These are phyloP conservation scores for Drosophila merina DNA, from an alignment of 2,888 invertebrate species.

Conservation along the genomic window DNA sequence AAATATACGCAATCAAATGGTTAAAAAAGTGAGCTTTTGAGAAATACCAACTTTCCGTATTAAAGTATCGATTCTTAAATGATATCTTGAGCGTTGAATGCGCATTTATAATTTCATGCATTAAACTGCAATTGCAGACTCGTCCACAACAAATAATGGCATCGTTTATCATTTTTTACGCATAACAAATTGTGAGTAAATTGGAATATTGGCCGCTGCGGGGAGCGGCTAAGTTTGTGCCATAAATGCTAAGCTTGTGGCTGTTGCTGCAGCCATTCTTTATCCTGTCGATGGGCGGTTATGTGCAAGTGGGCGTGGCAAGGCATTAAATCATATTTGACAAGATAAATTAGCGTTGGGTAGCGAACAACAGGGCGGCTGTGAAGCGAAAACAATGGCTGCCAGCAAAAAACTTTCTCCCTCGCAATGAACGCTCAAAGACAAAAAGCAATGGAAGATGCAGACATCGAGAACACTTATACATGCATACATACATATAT, in stretches of 20 bases:
- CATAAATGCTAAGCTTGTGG: constrained; percentile 44
- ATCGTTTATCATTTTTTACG: constrained; percentile 54
- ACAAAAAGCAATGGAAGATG: constrained; percentile 30
- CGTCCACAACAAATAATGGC: constrained; percentile 44
- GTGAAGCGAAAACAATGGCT: constrained; percentile 19
- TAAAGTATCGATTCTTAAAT: too few species aligned
- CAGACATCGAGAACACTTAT: neutral
- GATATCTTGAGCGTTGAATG: too few species aligned
- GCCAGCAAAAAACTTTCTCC: constrained; percentile 26
- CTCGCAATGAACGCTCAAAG: constrained; percentile 19
- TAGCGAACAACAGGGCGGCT: constrained; percentile 27
- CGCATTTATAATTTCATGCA: constrained; percentile 16
- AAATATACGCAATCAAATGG: too few species aligned
- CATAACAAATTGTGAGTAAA: constrained; percentile 57
- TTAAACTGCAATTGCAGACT: constrained; percentile 40
- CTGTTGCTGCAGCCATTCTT: constrained; percentile 28
- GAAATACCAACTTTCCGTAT: too few species aligned
- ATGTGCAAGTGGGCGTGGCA: constrained; percentile 34
- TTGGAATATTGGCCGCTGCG: constrained; percentile 45
- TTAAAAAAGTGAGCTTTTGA: too few species aligned
- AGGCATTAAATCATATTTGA: constrained; percentile 67
- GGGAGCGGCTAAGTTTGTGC: constrained; percentile 11
- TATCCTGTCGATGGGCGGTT: constrained; percentile 4
- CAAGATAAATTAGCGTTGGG: constrained; percentile 68
- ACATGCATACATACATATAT: neutral